These are phyloP conservation scores for Trilocha varians DNA, from an alignment of 2,888 invertebrate genomes.

Conservation along the genomic window DNA sequence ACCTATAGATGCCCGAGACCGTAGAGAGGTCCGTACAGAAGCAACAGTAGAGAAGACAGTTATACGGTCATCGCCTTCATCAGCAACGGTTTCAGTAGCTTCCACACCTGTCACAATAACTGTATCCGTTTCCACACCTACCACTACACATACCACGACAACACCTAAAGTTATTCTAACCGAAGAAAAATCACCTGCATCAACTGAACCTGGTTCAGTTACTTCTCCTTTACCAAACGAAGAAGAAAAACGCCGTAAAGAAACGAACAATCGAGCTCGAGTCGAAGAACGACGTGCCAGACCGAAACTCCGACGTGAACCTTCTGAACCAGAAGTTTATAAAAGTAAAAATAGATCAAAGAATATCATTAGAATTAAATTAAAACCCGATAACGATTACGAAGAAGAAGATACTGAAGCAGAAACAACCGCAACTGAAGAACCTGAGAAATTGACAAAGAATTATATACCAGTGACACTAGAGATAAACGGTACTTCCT, in stretches of 20 bases:
- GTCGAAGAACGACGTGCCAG: slow-evolving; percentile 43
- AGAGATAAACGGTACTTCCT: slow-evolving; percentile 46
- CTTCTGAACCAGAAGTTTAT: slow-evolving; percentile 50
- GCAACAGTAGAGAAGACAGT: slow-evolving; percentile 15
- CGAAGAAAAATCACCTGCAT: slow-evolving; percentile 5
- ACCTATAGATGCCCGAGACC: slow-evolving; percentile 37
- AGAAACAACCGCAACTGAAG: slow-evolving; percentile 13
- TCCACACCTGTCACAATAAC: slow-evolving; percentile 13
- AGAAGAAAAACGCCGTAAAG: slow-evolving; percentile 44
- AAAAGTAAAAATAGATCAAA: slow-evolving; percentile 43
- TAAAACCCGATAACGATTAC: slow-evolving; percentile 84
- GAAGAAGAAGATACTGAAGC: slow-evolving; percentile 62
- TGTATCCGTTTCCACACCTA: slow-evolving; percentile 6
- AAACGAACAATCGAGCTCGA: slow-evolving; percentile 38
- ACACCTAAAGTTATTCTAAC: slow-evolving; percentile 4
- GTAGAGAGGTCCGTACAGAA: slow-evolving; percentile 50
- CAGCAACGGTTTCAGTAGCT: neutral
- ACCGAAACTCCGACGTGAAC: slow-evolving; percentile 38
- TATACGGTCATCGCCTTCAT: neutral
- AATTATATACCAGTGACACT: slow-evolving; percentile 75
- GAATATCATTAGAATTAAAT: slow-evolving; percentile 75
- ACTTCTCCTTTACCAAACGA: slow-evolving; percentile 12
- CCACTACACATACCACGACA: slow-evolving; percentile 15
- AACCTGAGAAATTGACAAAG: slow-evolving; percentile 29
- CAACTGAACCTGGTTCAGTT: slow-evolving; percentile 5